Evolutionary conservation across 2,888 invertebrate genomes (phyloP), one percentile per base, ranked within the genome.

Genomic region (Leptodirus hochenwartii): DNA sequence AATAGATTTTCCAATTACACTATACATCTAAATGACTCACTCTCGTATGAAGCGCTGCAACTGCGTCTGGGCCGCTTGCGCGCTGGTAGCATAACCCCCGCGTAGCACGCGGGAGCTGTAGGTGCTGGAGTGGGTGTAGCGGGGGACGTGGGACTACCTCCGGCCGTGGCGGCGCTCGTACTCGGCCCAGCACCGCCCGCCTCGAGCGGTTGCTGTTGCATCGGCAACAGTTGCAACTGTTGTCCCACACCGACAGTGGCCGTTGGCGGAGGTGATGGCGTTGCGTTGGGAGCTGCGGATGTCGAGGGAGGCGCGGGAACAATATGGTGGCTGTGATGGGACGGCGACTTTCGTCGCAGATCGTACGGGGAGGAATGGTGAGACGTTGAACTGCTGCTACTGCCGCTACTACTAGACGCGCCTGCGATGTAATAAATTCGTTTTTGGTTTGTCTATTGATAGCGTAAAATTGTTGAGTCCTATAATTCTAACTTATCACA

Each of bases 311-410:
- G n/a, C n/a, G n/a, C n/a, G n/a, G n/a, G n/a, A n/a, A n/a, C n/a
- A n/a, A n/a, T n/a, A n/a, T n/a, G n/a, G 34, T 31, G 17, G 20
- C 72, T 72, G 39, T 64, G 62, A 45, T 67, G 66, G 26, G 75
- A 73, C 25, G 79, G 80, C 40, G 77, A 81, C 59, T 88, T 88
- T 44, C 87, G 68, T 37, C 88, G 68, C 49, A 88, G 62, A 55
- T 88, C 88, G 52, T 88, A 88, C 2, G 88, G 88, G 40, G 85
- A 81, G 54, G 84, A 84, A 56, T 87, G 85, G 40, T 42, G 63
- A 52, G 43, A 61, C 50, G 47, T 62, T 29, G 66, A 63, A 39
- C 62, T 59, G 39, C 56, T 50, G 42, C 66, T 63, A 45, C 61
- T 59, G 39, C 64, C 64, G 38, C 62, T 58, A n/a, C n/a, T n/a